Conservation (phyloP, 2,113 vertebrate genomes). For the Bubo blakistoni region DNA sequence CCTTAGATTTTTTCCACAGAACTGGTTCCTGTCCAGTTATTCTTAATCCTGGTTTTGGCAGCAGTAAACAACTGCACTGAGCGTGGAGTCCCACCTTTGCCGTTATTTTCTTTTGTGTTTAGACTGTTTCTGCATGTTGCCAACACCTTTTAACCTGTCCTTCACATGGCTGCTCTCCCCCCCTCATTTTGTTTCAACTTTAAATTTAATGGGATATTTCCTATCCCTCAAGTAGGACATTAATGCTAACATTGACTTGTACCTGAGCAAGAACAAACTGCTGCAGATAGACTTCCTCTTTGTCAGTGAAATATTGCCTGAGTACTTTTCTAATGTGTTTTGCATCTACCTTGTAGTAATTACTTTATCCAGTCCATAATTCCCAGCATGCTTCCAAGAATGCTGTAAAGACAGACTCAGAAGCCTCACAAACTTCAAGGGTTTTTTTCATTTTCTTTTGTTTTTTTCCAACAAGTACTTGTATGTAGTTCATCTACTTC, state of each 20-base stretch:
- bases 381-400: not conserved
- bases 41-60: not conserved
- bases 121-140: not conserved
- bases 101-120: not conserved
- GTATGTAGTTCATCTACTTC: not conserved
- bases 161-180: not conserved
- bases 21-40: not conserved
- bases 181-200: not conserved
- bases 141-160: not conserved
- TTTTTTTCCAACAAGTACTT: not conserved
- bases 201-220: not conserved
- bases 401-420: not conserved
- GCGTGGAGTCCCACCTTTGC: not conserved
- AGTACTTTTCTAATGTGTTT: not conserved
- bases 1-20: not conserved
- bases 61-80: not conserved
- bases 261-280: not conserved
- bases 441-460: rapidly evolving
- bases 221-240: not conserved
- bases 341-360: not conserved
- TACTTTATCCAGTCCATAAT: not conserved
- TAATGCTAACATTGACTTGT: not conserved
- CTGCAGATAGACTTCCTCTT: not conserved
- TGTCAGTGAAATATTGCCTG: not conserved
- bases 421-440: not conserved